These are phyloP conservation scores for Drosophila ohnishii DNA, from an alignment of 1,140 invertebrate genomes.

Conservation along the genomic window DNA sequence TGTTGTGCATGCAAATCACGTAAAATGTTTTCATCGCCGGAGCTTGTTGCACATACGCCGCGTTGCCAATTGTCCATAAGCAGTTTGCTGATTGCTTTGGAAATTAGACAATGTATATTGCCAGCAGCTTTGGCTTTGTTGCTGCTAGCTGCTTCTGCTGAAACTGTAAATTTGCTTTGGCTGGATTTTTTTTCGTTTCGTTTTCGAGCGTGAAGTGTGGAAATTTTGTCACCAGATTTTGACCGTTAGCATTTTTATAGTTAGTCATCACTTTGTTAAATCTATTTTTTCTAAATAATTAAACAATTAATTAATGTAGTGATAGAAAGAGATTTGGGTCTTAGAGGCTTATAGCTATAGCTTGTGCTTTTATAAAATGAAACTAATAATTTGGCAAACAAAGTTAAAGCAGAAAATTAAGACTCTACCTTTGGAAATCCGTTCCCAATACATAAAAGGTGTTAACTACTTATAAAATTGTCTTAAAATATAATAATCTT, in stretches of 20 bases:
- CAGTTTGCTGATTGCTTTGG: conserved; percentile 24
- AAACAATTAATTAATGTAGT: background rate
- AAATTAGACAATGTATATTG: conserved; percentile 60
- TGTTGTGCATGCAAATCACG: conserved; percentile 69
- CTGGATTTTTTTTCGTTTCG: conserved; percentile 4
- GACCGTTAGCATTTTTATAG: conserved; percentile 28
- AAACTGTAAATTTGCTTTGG: conserved; percentile 53
- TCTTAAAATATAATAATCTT: background rate
- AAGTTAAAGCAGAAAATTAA: too few species aligned
- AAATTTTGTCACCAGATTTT: conserved; percentile 32
- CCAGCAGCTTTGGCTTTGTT: conserved; percentile 9
- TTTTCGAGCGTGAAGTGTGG: conserved; percentile 5
- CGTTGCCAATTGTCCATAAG: conserved; percentile 38
- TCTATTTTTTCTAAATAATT: background rate
- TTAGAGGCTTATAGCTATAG: too few species aligned
- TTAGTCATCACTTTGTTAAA: conserved; percentile 17
- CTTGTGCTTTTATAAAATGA: too few species aligned
- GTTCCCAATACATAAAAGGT: background rate
- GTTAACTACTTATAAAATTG: background rate
- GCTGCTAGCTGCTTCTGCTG: conserved; percentile 22
- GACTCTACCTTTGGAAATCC: too few species aligned
- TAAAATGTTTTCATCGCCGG: conserved; percentile 49
- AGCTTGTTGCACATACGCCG: conserved; percentile 47
- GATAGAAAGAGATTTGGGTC: too few species aligned
- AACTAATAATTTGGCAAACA: too few species aligned